Evolutionary conservation across 2,888 invertebrate species (phyloP).

Genomic region (Limnephilus auricula): DNA sequence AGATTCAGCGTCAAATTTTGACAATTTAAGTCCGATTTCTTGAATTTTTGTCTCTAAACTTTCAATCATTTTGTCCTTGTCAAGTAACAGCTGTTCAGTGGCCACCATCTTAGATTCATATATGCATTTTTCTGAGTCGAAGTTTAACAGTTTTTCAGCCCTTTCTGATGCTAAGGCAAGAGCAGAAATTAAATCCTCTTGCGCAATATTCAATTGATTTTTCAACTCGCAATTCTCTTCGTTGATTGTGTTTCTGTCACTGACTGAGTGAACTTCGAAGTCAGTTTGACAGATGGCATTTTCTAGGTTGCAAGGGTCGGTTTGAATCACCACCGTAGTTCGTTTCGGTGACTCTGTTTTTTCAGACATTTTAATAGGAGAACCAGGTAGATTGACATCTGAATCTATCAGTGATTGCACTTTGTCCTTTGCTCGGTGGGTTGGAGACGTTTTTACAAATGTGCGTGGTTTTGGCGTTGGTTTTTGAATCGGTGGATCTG

Average conservation of each 20-base stretch:
- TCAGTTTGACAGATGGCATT: constrained; percentile 58
- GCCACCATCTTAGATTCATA: constrained; percentile 71
- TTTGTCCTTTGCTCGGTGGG: constrained; percentile 45
- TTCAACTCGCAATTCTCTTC: constrained; percentile 66
- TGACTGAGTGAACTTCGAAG: not conserved
- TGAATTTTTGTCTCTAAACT: constrained; percentile 69
- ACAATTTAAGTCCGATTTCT: constrained; percentile 68
- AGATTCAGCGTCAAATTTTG: constrained; percentile 70
- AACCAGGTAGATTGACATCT: constrained; percentile 61
- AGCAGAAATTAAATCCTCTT: constrained; percentile 68
- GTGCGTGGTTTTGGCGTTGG: constrained; percentile 63
- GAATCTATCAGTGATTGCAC: constrained; percentile 12
- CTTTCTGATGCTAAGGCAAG: constrained; percentile 71
- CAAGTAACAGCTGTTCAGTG: constrained; percentile 69
- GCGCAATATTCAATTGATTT: constrained; percentile 66
- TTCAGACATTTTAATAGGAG: constrained; percentile 58
- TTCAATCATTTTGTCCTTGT: constrained; percentile 70
- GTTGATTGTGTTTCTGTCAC: not conserved
- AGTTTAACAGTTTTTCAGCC: constrained; percentile 70
- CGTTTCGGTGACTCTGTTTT: constrained; percentile 41
- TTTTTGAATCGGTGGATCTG: constrained; percentile 52
- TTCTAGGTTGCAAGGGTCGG: constrained; percentile 49
- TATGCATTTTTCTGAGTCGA: constrained; percentile 72
- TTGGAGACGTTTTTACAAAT: constrained; percentile 54
- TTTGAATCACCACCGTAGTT: constrained; percentile 62